Conservation (phyloP, 2,797 vertebrate species). For the Champsocephalus gunnari region DNA sequence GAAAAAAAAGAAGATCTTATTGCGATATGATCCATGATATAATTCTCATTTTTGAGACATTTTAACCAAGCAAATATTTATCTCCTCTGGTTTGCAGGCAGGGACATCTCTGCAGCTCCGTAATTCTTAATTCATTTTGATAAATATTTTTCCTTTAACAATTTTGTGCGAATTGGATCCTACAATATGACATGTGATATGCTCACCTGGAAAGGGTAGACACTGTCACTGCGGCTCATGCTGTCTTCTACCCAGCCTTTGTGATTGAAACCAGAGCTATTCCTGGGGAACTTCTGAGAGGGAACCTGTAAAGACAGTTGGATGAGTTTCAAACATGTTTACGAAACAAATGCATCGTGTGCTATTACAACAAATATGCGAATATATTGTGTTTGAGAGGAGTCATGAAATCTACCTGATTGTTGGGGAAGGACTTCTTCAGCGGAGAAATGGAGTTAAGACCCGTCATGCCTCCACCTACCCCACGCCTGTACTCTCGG, state of each 20-base stretch:
- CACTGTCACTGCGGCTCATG: slow-evolving; percentile 93
- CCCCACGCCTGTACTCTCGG: slow-evolving; percentile 94
- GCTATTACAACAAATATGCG: not conserved
- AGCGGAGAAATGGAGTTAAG: slow-evolving; percentile 98
- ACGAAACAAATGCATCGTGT: not conserved
- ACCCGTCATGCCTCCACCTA: slow-evolving; percentile 93
- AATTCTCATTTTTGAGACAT: no score
- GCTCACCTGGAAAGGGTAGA: slow-evolving; percentile 98
- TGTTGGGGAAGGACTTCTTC: slow-evolving; percentile 99
- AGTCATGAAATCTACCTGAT: slow-evolving; percentile 85
- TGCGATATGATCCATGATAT: no score
- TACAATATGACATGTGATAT: not conserved
- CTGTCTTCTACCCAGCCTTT: slow-evolving; percentile 98
- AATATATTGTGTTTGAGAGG: not conserved
- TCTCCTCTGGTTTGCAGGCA: no score
- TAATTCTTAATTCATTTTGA: no score
- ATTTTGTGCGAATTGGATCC: no score
- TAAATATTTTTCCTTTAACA: no score
- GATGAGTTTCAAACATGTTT: slow-evolving; percentile 16
- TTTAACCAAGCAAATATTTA: no score
- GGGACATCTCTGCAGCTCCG: no score
- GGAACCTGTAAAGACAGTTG: slow-evolving; percentile 84
- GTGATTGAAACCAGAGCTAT: slow-evolving; percentile 94
- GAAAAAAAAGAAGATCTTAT: no score
- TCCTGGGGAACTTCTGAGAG: slow-evolving; percentile 96